Evolutionary conservation across 30 jellyfish, hydroid and myxozoan species (phyloP).

Genomic region (Cassiopea xamachana): DNA sequence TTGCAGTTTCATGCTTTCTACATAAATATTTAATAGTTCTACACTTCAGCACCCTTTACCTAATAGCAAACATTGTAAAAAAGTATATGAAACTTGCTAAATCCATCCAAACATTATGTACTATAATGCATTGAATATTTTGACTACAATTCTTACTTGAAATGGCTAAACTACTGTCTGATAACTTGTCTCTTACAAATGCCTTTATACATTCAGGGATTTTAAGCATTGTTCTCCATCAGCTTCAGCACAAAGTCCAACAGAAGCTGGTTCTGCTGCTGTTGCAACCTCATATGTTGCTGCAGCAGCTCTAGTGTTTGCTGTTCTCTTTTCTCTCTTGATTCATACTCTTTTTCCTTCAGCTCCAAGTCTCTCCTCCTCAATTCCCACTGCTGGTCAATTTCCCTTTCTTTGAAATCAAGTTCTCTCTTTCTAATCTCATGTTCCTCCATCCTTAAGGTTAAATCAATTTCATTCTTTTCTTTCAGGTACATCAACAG

Average conservation of each 20-base stretch:
- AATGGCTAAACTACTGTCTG: too few relatives aligned
- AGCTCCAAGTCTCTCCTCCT: neutral
- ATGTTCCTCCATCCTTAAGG: neutral
- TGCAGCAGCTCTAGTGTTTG: neutral
- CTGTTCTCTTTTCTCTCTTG: conserved; percentile 8
- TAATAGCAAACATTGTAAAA: too few relatives aligned
- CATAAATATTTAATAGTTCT: too few relatives aligned
- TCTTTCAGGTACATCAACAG: neutral
- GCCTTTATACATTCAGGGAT: neutral
- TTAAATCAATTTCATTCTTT: conserved; percentile 22
- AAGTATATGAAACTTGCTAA: too few relatives aligned
- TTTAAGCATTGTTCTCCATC: neutral
- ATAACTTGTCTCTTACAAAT: too few relatives aligned
- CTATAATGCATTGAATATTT: too few relatives aligned
- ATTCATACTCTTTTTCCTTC: conserved; percentile 20
- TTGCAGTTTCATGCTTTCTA: too few relatives aligned
- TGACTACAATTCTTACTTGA: too few relatives aligned
- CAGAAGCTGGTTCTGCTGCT: neutral
- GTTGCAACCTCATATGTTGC: neutral
- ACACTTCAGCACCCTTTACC: too few relatives aligned
- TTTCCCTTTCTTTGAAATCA: conserved; percentile 5
- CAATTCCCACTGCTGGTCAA: conserved; percentile 2
- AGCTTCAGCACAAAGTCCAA: neutral
- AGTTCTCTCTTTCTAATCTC: conserved; percentile 20
- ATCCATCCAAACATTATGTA: too few relatives aligned